These are phyloP conservation scores for Callaeas wilsoni DNA, from an alignment of 2,113 vertebrate species.

Conservation along the genomic window DNA sequence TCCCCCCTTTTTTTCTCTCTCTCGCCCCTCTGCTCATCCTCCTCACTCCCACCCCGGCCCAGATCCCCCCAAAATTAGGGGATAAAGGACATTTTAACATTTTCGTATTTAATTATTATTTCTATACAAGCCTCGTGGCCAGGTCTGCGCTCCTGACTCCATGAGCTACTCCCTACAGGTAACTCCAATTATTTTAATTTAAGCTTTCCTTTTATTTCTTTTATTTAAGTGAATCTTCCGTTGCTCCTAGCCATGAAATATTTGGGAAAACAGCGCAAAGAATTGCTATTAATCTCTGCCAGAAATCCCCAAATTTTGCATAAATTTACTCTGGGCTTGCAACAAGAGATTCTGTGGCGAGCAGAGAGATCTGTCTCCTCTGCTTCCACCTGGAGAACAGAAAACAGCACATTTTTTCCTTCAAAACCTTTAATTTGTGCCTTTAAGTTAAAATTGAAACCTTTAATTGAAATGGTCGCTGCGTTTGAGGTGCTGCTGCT, in stretches of 20 bases:
- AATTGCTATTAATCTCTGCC: neutral
- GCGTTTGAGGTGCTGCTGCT: neutral
- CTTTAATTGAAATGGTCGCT: neutral
- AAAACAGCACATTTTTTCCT: neutral
- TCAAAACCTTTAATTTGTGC: neutral
- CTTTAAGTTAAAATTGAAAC: neutral
- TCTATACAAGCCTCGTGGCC: neutral
- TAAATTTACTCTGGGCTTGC: neutral
- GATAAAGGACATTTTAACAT: neutral
- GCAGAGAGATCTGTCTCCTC: neutral
- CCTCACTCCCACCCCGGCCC: neutral
- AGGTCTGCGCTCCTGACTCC: neutral
- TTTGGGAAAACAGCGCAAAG: neutral
- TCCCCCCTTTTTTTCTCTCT: neutral
- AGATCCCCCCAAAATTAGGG: accelerated
- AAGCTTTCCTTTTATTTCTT: neutral
- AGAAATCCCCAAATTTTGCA: neutral
- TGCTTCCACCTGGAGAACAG: neutral
- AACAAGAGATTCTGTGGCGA: neutral
- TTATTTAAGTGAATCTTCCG: neutral
- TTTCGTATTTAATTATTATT: neutral
- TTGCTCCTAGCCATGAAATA: neutral
- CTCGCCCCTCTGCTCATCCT: neutral
- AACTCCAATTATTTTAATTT: neutral
- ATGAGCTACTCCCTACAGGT: neutral